Evolutionary conservation across 2,888 invertebrate genomes (phyloP).

Genomic region (Drosophila affinis): DNA sequence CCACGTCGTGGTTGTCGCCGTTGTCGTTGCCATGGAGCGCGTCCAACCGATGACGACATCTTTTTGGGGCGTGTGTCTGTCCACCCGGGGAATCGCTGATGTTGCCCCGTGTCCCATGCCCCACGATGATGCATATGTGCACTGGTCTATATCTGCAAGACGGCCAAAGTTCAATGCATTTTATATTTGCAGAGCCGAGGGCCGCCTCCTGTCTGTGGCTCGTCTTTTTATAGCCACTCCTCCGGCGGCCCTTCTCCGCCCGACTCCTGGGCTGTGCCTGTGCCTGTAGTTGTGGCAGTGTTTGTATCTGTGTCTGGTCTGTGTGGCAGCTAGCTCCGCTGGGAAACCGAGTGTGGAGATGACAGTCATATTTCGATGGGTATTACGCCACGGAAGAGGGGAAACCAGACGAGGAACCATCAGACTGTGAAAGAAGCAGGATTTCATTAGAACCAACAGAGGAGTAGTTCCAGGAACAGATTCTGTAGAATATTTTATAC

Average conservation of each 20-base stretch:
- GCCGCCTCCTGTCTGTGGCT: conserved; percentile 49
- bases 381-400: neutral
- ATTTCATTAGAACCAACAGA: neutral
- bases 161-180: conserved; percentile 75
- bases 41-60: conserved; percentile 72
- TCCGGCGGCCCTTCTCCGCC: conserved; percentile 42
- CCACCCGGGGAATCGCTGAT: neutral
- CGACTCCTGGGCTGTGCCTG: conserved; percentile 16
- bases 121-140: conserved; percentile 27
- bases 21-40: conserved; percentile 65
- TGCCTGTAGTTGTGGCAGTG: neutral
- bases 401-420: neutral
- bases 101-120: conserved; percentile 16
- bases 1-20: conserved; percentile 40
- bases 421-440: neutral
- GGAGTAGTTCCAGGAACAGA: neutral
- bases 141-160: conserved; percentile 50
- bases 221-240: conserved; percentile 68
- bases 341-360: conserved; percentile 1
- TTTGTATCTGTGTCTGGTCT: neutral
- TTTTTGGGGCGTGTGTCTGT: conserved; percentile 61
- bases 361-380: conserved; percentile 5
- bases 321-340: conserved; percentile 33
- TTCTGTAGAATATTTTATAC: neutral
- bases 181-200: conserved; percentile 21